Evolutionary conservation across 2,113 vertebrate species (phyloP).

Genomic region (Neofelis nebulosa): DNA sequence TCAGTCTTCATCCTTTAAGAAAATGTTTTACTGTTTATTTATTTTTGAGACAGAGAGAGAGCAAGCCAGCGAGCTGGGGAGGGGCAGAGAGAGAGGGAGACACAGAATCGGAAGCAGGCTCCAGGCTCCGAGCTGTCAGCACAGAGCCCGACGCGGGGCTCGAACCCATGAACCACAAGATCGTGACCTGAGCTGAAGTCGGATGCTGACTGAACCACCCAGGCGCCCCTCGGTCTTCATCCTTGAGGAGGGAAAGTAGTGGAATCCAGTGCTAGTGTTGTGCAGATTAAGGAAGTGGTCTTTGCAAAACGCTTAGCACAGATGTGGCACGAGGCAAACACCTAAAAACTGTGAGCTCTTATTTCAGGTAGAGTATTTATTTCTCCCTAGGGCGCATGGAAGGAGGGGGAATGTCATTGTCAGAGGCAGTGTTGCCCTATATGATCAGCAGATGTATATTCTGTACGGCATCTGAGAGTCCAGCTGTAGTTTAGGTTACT

Average conservation of each 20-base stretch:
- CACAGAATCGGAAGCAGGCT: no score
- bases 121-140: no score
- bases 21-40: no score
- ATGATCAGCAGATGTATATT: background rate
- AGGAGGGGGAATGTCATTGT: background rate
- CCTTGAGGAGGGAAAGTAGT: rapidly evolving
- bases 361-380: background rate
- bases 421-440: background rate
- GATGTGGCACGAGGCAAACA: background rate
- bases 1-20: no score
- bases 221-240: background rate
- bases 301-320: background rate
- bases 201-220: no score
- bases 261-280: background rate
- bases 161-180: no score
- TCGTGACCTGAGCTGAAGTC: no score
- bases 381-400: background rate
- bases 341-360: background rate
- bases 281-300: background rate
- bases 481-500: background rate
- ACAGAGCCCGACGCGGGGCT: no score
- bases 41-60: no score
- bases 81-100: no score
- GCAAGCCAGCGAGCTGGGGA: no score
- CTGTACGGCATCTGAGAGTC: background rate